A percentile compares a stretch with the other conserved stretches of the same genome.
These are phyloP conservation scores for Calephelis nemesis DNA, from an alignment of 1,140 invertebrate species.

Conservation along the genomic window DNA sequence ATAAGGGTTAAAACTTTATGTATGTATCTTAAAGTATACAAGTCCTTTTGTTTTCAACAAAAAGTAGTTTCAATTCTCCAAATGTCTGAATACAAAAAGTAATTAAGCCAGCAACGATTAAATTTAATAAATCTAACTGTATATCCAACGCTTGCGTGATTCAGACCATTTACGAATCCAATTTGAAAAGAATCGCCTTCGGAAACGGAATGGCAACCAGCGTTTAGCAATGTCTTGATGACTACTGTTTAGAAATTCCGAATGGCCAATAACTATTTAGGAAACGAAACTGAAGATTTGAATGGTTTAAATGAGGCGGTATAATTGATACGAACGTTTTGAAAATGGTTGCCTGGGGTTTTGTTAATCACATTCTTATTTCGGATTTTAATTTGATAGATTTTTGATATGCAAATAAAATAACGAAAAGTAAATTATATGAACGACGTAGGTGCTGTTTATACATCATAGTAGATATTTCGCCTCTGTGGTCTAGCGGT, in stretches of 20 bases:
- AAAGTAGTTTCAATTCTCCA: background rate
- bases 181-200: slow-evolving; percentile 49
- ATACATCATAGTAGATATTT: too few species aligned
- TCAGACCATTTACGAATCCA: slow-evolving; percentile 29
- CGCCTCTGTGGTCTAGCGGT: too few species aligned
- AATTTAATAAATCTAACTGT: slow-evolving; percentile 17
- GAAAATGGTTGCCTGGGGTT: slow-evolving; percentile 31
- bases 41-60: too few species aligned
- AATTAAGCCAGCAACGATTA: slow-evolving; percentile 5
- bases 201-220: slow-evolving; percentile 51
- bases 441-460: background rate
- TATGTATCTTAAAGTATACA: too few species aligned
- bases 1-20: too few species aligned
- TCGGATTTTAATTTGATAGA: slow-evolving; percentile 30
- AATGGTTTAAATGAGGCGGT: slow-evolving; percentile 38
- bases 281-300: slow-evolving; percentile 34
- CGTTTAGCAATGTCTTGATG: slow-evolving; percentile 55
- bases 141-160: slow-evolving; percentile 1
- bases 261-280: slow-evolving; percentile 42
- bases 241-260: slow-evolving; percentile 48
- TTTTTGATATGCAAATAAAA: slow-evolving; percentile 10
- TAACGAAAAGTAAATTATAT: background rate
- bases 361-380: slow-evolving; percentile 30
- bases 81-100: background rate
- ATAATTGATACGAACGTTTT: slow-evolving; percentile 33